Evolutionary conservation across 2,797 vertebrate genomes (phyloP), one percentile per base, ranked within the genome.

Genomic region (Poecilia picta): DNA sequence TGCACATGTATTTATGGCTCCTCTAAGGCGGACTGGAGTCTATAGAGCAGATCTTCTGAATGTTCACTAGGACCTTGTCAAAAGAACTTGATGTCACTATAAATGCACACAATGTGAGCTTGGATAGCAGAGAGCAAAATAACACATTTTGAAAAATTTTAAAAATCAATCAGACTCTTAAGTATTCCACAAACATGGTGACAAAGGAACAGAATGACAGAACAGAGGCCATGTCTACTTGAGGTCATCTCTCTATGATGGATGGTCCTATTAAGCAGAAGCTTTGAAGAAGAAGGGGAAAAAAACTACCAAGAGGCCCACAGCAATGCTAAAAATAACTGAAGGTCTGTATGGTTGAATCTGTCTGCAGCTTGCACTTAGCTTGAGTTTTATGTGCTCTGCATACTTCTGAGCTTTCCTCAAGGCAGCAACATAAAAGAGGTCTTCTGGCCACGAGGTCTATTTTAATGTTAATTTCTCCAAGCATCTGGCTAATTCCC

Each of bases 321-420:
- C 76, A 83, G 80, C 76, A 76, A 73, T 64, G 86, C 90, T 93
- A 91, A 92, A 92, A 93, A 93, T 91, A 93, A 82, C 87, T 8
- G 43, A 81, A 83, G 81, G 80, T 80, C 84, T 82, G 74, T 84
- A 73, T 72, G 78, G 83, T 78, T 76, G 75, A 77, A 81, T 82
- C 84, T 81, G 47, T 85, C 72, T 84, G 82, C 79, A 72, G 75
- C 76, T 79, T 78, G 73, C 70, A 76, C 78, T 81, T 73, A 81
- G 77, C 70, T 73, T 68, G 80, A 82, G 75, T 81, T 87, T 73
- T 75, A 79, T 83, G 81, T 89, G 75, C 75, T 85, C 74, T 66
- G 57, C 73, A 77, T 73, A 79, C 82, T 70, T 85, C 74, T 75
- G 68, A 85, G 76, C 74, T 80, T 25, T 79, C 77, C 33, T 49